A percentile compares a stretch with the other conserved stretches of the same genome.
phyloP scores from a whole-genome alignment of 2,797 vertebrate species.

The Australoheros facetus region DNA sequence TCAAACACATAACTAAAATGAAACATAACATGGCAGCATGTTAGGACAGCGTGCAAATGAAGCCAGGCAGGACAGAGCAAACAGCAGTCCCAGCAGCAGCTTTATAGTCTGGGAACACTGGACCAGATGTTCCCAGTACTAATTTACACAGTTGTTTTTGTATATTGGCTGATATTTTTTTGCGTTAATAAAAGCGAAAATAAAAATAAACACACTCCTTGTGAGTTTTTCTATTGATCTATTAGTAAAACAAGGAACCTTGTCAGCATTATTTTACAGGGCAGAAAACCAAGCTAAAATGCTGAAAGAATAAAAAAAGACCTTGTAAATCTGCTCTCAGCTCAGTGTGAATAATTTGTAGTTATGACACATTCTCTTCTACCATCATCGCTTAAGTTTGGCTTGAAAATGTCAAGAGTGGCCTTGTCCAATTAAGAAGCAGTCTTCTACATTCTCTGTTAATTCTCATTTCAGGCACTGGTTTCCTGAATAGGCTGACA shows the following conservation, averaged over 20 bases:
- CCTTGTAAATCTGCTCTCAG: slow-evolving; percentile 49
- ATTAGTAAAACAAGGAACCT: background rate
- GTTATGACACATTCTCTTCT: slow-evolving; percentile 65
- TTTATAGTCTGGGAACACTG: background rate
- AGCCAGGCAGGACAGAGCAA: background rate
- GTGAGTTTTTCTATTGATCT: background rate
- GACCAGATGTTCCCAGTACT: background rate
- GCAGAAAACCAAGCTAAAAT: slow-evolving; percentile 24
- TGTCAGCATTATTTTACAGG: slow-evolving; percentile 20
- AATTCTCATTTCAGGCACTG: slow-evolving; percentile 72
- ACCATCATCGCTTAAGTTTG: slow-evolving; percentile 62
- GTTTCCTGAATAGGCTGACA: slow-evolving; percentile 75
- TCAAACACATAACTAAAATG: too few species aligned
- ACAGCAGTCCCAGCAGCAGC: background rate
- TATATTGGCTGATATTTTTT: background rate
- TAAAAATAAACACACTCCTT: background rate
- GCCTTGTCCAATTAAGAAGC: slow-evolving; percentile 77
- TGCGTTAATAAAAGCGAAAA: background rate
- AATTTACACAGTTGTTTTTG: background rate
- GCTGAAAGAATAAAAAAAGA: slow-evolving; percentile 19
- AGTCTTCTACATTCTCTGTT: slow-evolving; percentile 68
- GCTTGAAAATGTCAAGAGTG: slow-evolving; percentile 75
- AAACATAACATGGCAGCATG: background rate
- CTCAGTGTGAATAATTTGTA: slow-evolving; percentile 63
- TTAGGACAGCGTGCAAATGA: background rate